A percentile compares a stretch with the other conserved stretches of the same genome.
Evolutionary conservation across 1,140 invertebrate genomes (phyloP).

Genomic region (Liolophura sinensis): DNA sequence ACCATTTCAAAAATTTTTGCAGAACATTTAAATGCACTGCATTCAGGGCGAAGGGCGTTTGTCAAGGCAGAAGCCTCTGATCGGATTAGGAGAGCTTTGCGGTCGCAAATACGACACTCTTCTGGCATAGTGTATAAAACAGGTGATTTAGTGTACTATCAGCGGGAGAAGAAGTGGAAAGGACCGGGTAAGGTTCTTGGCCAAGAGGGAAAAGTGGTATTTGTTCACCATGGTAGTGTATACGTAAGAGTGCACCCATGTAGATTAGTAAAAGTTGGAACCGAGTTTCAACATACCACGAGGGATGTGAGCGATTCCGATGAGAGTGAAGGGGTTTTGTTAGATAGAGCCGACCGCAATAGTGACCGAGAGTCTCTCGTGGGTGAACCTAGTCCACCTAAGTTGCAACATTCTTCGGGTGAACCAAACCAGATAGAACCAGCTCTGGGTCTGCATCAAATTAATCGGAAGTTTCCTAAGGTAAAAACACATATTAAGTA

Average conservation of each 20-base stretch:
- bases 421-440: not conserved
- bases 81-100: constrained; percentile 20
- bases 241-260: constrained; percentile 25
- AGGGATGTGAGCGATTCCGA: no score
- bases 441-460: not conserved
- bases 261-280: constrained; percentile 20
- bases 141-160: constrained; percentile 22
- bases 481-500: not conserved
- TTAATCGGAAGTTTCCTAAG: not conserved
- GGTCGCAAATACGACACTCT: constrained; percentile 18
- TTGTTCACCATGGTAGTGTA: constrained; percentile 22
- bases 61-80: constrained; percentile 21
- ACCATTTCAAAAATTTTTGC: no score
- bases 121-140: constrained; percentile 16
- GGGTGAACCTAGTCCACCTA: not conserved
- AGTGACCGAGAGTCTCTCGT: not conserved
- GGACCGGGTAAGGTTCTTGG: constrained; percentile 18
- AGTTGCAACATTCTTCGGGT: not conserved
- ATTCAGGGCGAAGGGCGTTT: constrained; percentile 7
- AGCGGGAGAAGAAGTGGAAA: constrained; percentile 22
- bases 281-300: no score
- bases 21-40: no score
- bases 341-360: not conserved
- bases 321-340: no score
- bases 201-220: constrained; percentile 26